Evolutionary conservation across 2,797 vertebrate genomes (phyloP), one percentile per base, ranked within the genome.

Genomic region (Halcyon leucocephala): DNA sequence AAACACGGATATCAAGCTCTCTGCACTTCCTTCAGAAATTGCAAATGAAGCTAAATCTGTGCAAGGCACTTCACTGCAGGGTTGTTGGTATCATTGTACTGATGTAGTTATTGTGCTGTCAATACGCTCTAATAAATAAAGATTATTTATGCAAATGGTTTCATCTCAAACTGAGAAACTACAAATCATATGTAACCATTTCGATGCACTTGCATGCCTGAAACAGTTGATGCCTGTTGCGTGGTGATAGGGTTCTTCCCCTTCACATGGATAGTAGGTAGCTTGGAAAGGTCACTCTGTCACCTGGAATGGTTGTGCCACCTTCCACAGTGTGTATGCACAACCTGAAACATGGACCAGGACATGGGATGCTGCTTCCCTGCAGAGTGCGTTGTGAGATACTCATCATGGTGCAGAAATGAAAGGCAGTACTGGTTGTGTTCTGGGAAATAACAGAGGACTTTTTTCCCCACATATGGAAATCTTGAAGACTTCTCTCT

Each of bases 331-430:
- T 13, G 29, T 55, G 29, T 29, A 62, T 25, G 18, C 54, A 26
- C 58, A 31, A 39, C 41, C 21, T 21, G 22, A 46, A 51, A 58
- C 35, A 24, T 10, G 57, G 44, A 19, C 20, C 0, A 1, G 29
- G 33, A 20, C 28, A 57, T 6, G 14, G 28, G 17, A 12, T 54
- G 31, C 52, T 82, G 60, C 15, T 55, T 78, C 15, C 60, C 37
- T 57, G n/a, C 41, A 7, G 3, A 37, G 31, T 20, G 22, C 26
- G 4, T 41, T 79, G 9, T 46, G 78, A 72, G 82, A 20, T 71
- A n/a, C 5, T 69, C 0, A 0, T 19, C 22, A 6, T 16, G 20
- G 18, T 18, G 16, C 22, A 37, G n/a, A 25, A 22, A 3, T 16
- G 28, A 81, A 86, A 65, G 22, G 17, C 61, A 44, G 29, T 55